Percentiles rank a stretch among this genome's conserved stretches.
phyloP scores from a whole-genome alignment of 2,888 invertebrate species.

The Myathropa florea region DNA sequence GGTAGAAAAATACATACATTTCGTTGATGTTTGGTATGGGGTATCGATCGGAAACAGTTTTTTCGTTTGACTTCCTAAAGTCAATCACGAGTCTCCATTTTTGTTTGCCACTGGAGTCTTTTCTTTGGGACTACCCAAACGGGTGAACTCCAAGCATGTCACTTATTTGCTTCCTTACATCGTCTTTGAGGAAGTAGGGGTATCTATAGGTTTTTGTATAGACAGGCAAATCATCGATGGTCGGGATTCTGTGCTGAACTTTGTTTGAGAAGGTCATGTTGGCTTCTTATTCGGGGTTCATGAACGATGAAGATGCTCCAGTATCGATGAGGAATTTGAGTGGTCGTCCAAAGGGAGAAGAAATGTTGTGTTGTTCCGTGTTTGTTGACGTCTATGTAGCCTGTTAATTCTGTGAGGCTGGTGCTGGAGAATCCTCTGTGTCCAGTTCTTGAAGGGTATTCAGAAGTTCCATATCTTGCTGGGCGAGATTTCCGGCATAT shows the following conservation, averaged over 20 bases:
- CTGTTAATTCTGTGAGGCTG: conserved; percentile 17
- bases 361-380: conserved; percentile 27
- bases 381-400: conserved; percentile 40
- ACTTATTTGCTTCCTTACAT: conserved; percentile 17
- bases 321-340: conserved; percentile 41
- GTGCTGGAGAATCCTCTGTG: conserved; percentile 3
- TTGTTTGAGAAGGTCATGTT: conserved; percentile 3
- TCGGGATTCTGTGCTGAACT: conserved; percentile 7
- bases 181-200: conserved; percentile 1
- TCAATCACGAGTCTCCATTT: not conserved
- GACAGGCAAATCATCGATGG: conserved; percentile 1
- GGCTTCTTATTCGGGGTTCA: conserved; percentile 20
- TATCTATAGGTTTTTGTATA: conserved; percentile 17
- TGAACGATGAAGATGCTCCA: conserved; percentile 34
- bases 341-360: conserved; percentile 50
- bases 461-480: not conserved
- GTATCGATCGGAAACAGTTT: not conserved
- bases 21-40: not conserved
- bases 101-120: conserved; percentile 11
- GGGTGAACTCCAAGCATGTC: conserved; percentile 18
- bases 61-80: not conserved
- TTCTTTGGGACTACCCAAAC: conserved; percentile 19
- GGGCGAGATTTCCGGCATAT: not conserved
- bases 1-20: not conserved
- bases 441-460: not conserved